Base-by-base conservation (phyloP, 2,797 vertebrate species). In the Astyanax mexicanus region DNA sequence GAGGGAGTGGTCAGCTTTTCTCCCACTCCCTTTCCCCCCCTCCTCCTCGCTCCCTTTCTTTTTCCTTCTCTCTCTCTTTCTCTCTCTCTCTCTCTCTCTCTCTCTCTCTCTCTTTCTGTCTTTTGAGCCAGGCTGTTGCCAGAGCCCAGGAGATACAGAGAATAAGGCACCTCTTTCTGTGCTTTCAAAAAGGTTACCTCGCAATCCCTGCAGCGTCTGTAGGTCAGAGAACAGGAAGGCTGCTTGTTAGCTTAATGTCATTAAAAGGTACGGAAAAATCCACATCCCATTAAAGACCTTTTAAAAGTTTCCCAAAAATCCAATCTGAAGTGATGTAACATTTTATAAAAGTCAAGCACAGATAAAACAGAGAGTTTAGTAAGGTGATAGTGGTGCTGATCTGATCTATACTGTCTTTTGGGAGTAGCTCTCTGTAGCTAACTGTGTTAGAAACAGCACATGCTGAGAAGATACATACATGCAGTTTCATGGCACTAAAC, bases 161-260 rank as follows among this genome's bases (percentile, higher is more conserved):
- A 80, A 67, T 72, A 72, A 66, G 44, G 67, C 60, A n/a, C 42
- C 69, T 69, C 49, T 44, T 79, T 74, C 58, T 45, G 29, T 25
- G 40, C 58, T 58, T 79, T 67, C 32, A 60, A 19, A 73, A 80
- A 67, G 52, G 68, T 75, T 75, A 66, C 52, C 37, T n/a, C 52
- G 6, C 55, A 40, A 65, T 79, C 8, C 32, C 58, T 51, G 42
- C 49, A 64, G 9, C 9, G 47, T 52, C 47, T 74, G 47, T 68
- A 40, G 42, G 67, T 49, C 40, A 58, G 49, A 55, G 45, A 75
- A 75, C 68, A 71, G 52, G 23, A 45, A 49, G 29, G 52, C 35
- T 37, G 12, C 60, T 58, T 75, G 72, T 60, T 67, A 68, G 45
- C 68, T 60, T 75, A 44, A 67, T 67, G 52, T 29, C 35, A 51